Base-by-base conservation (phyloP, 1,140 invertebrate species). In the Drosophila cardini region DNA sequence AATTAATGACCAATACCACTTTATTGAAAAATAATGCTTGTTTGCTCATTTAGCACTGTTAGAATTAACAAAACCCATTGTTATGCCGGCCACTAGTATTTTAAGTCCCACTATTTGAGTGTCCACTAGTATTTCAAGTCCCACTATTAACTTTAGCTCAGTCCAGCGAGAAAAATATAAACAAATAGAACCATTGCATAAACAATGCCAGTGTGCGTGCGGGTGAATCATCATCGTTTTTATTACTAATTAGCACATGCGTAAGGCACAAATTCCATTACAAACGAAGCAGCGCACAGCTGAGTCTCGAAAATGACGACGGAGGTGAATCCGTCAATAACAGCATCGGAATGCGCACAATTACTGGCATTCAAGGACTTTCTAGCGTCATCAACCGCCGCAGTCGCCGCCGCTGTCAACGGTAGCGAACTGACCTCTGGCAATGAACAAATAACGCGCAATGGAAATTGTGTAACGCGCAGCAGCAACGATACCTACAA, bases 401-500 rank as follows among this genome's bases (percentile, higher is more conserved):
- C 55, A n/a, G n/a, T n/a, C 8, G 42, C 43, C 16, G 8, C 21
- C 21, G 15, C 7, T 15, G 36, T 11, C 34, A 78, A 48, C n/a
- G 50, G 56, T 69, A 57, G 62, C 42, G 48, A 72, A 62, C 48
- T 61, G 32, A 73, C 32, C 40, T 48, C 79, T 50, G 40, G 15
- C 8, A 76, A 68, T 42, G 76, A 87, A 30, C 62, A 26, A 26
- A 26, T 43, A 18, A 8, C 50, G 34, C 60, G 42, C n/a, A 64
- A 71, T 9, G 34, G 62, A 9, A 72, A 42, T 70, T 91, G 85
- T 85, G 82, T 91, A 80, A 82, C 80, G 40, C 83, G 90, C 9
- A 87, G 53, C 32, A 80, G 73, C 56, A 91, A 63, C 36, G 90
- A 91, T 38, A 91, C 90, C 8, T 91, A 91, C 63, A 75, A 78